A percentile compares a stretch with the other conserved stretches of the same genome.
Conservation (phyloP, 2,113 vertebrate species). For the Pan troglodytes region NHGRI_mPanTro3-v2.1_pri NC_072409.2:80602001-80602500, state of each 20-base stretch:
- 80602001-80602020: background rate
- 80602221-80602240: constrained; percentile 16
- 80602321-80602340: background rate
- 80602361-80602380: background rate
- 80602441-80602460: background rate
- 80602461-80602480: background rate
- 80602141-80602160: background rate
- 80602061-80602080: background rate
- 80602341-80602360: background rate
- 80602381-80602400: background rate
- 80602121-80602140: background rate
- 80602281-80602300: background rate
- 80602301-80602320: background rate
- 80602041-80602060: background rate
- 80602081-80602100: constrained; percentile 36
- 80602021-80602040: background rate
- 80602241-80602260: background rate
- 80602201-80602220: constrained; percentile 20
- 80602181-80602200: constrained; percentile 35
- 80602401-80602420: background rate
- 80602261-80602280: background rate
- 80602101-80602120: background rate
- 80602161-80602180: constrained; percentile 14
- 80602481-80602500: background rate
- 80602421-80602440: background rate